Conservation (phyloP, 2,113 vertebrate species). For the Cyanocitta stelleri region DNA sequence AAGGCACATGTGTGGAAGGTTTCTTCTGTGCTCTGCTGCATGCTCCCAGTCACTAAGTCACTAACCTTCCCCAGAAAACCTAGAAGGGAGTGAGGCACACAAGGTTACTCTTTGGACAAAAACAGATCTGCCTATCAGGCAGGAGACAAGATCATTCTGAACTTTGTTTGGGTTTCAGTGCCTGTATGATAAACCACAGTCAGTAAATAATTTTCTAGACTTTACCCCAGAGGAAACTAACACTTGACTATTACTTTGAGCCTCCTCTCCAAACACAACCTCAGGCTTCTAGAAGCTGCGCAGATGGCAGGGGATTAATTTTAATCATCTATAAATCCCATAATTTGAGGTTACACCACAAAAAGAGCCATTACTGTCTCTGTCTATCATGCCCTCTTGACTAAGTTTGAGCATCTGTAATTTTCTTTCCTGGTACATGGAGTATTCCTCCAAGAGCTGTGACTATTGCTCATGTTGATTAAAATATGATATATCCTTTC, state of each 20-base stretch:
- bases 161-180: background rate
- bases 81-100: background rate
- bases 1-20: background rate
- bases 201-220: background rate
- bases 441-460: background rate
- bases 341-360: background rate
- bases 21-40: background rate
- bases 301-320: background rate
- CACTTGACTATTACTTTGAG: background rate
- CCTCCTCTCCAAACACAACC: background rate
- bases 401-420: background rate
- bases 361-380: background rate
- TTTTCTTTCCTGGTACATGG: background rate
- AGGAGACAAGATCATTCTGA: background rate
- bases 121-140: background rate
- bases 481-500: background rate
- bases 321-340: background rate
- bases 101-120: background rate
- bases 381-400: background rate
- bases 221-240: background rate
- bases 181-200: background rate
- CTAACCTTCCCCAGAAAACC: background rate
- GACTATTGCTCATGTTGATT: background rate
- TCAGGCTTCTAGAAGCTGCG: background rate
- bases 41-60: background rate